Conservation (phyloP, 2,113 vertebrate species). For the Heptranchias perlo region DNA sequence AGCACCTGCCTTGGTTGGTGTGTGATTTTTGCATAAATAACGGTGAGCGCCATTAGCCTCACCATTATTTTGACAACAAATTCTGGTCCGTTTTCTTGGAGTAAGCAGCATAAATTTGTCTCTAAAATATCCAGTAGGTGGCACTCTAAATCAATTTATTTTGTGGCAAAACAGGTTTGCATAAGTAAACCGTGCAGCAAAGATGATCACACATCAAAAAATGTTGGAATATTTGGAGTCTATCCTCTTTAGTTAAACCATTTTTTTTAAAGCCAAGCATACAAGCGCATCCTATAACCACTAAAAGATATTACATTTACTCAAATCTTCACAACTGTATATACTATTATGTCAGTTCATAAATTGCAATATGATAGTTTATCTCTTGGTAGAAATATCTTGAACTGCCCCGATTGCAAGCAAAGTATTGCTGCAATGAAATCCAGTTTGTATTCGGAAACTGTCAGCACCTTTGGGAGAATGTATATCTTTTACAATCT, state of each 20-base stretch:
- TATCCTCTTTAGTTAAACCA: neutral
- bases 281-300: neutral
- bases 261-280: neutral
- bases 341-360: neutral
- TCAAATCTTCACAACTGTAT: neutral
- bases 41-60: too few relatives aligned
- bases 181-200: neutral
- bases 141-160: slow-evolving; percentile 1
- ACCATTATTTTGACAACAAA: too few relatives aligned
- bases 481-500: neutral
- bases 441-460: neutral
- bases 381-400: neutral
- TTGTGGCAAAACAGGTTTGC: neutral
- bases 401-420: neutral
- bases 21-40: too few relatives aligned
- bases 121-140: slow-evolving; percentile 10
- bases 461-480: neutral
- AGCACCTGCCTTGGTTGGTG: too few relatives aligned
- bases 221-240: neutral
- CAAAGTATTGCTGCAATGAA: neutral
- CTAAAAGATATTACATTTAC: too few relatives aligned
- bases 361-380: neutral
- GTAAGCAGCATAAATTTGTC: neutral
- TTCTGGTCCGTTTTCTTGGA: too few relatives aligned
- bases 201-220: neutral